Evolutionary conservation across 1,140 invertebrate species (phyloP).

Genomic region (Aphidius ervi): DNA sequence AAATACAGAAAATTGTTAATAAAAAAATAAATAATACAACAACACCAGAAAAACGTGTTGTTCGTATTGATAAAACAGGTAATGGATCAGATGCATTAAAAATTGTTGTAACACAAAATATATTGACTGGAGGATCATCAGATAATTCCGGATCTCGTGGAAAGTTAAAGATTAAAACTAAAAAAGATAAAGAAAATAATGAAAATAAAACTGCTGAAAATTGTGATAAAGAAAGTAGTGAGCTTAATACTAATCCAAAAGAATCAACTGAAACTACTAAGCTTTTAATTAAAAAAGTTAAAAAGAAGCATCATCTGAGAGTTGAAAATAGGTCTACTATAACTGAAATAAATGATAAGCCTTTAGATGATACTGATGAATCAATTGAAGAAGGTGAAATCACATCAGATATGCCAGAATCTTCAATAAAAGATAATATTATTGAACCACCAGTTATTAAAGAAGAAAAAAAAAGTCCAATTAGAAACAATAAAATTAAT

Average conservation of each 20-base stretch:
- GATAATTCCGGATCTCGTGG: background rate
- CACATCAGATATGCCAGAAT: background rate
- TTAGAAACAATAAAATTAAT: background rate
- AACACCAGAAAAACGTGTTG: slow-evolving; percentile 17
- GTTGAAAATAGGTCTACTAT: no score
- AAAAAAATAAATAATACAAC: slow-evolving; percentile 32
- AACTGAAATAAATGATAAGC: slow-evolving; percentile 13
- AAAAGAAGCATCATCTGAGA: slow-evolving; percentile 17
- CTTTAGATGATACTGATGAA: background rate
- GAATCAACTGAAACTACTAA: slow-evolving; percentile 7
- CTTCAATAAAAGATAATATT: slow-evolving; percentile 13
- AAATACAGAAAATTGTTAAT: slow-evolving; percentile 26
- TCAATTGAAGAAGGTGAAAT: slow-evolving; percentile 5
- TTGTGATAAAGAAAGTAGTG: background rate
- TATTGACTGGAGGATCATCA: background rate
- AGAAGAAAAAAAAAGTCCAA: background rate
- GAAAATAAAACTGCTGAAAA: background rate
- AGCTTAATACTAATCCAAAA: slow-evolving; percentile 1
- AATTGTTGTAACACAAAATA: slow-evolving; percentile 4
- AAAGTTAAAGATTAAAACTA: no score
- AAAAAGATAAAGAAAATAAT: background rate
- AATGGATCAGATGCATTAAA: slow-evolving; percentile 1
- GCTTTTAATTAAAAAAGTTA: slow-evolving; percentile 20
- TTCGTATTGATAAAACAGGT: slow-evolving; percentile 9
- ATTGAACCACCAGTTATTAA: slow-evolving; percentile 4